Conservation (phyloP, 2,797 vertebrate genomes). For the Schizopygopsis malacanthus region DNA sequence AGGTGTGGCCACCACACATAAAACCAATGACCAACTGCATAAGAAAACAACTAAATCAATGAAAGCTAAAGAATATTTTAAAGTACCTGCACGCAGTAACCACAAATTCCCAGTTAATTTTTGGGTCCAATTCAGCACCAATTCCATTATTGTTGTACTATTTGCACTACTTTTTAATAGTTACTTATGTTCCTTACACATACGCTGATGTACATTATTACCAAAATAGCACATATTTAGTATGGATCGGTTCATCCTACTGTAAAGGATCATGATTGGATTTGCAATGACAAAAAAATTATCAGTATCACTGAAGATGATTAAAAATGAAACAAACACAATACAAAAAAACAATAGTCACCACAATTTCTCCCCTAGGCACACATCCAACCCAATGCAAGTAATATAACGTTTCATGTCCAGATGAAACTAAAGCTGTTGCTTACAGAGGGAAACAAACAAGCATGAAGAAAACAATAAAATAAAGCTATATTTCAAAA, state of each 20-base stretch:
- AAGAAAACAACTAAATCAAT: conserved; percentile 8
- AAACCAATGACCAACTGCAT: not conserved
- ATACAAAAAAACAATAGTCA: not conserved
- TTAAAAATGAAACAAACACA: too few species aligned
- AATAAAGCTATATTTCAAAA: conserved; percentile 18
- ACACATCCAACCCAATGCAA: not conserved
- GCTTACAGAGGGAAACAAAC: conserved; percentile 9
- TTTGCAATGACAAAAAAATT: not conserved
- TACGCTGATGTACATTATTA: not conserved
- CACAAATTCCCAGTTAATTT: not conserved
- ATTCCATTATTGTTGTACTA: not conserved
- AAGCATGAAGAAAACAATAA: conserved; percentile 21
- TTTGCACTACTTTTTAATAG: not conserved
- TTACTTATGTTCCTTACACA: not conserved
- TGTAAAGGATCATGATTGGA: not conserved
- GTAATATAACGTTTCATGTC: not conserved
- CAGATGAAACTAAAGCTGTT: conserved; percentile 20
- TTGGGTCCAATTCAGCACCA: not conserved
- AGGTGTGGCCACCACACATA: not conserved
- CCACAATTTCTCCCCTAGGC: not conserved
- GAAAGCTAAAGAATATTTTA: not conserved
- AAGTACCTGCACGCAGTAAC: not conserved
- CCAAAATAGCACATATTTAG: not conserved
- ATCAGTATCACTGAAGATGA: not conserved
- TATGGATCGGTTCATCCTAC: not conserved